phyloP scores from a whole-genome alignment of 2,888 invertebrate genomes.

The Nebria salina region DNA sequence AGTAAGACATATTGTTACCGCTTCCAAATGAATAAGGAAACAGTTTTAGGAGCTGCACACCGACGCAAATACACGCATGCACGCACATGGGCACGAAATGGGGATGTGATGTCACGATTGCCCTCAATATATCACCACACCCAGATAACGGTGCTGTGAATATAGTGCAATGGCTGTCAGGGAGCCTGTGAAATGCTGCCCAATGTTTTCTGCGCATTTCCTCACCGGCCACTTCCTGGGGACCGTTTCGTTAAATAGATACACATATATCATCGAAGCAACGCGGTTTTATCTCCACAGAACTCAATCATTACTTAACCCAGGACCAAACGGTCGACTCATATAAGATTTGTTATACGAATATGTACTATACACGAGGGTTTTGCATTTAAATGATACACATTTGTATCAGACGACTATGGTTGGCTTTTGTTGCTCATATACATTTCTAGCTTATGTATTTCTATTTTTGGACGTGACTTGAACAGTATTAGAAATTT shows the following conservation, averaged over 20 bases:
- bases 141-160: no score
- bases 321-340: neutral
- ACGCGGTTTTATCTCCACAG: neutral
- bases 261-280: neutral
- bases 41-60: slow-evolving; percentile 10
- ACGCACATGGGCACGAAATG: slow-evolving; percentile 1
- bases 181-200: neutral
- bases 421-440: no score
- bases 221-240: slow-evolving; percentile 1
- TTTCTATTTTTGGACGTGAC: no score
- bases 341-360: neutral
- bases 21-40: slow-evolving; percentile 26
- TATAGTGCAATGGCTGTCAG: slow-evolving; percentile 13
- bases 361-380: neutral
- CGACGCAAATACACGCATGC: neutral
- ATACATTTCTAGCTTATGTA: no score
- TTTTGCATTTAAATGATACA: neutral
- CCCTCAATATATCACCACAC: slow-evolving; percentile 12
- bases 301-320: neutral
- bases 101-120: slow-evolving; percentile 15
- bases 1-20: slow-evolving; percentile 23
- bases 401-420: neutral
- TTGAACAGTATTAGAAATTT: no score
- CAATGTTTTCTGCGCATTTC: neutral
- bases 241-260: slow-evolving; percentile 1